Base-by-base conservation (phyloP, 2,888 invertebrate genomes). In the Nasonovia ribisnigri region DNA sequence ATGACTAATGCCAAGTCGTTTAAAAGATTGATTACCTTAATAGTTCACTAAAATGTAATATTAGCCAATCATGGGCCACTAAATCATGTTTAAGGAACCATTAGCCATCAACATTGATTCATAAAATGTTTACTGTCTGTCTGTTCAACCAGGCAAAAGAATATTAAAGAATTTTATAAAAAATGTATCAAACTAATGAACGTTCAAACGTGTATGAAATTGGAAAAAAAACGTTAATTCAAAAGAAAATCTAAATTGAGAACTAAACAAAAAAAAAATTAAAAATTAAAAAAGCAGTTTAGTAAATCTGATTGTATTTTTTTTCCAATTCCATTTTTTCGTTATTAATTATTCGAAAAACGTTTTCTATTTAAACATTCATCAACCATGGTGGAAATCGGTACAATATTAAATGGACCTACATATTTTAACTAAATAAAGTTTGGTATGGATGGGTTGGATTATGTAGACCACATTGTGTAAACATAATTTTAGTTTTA, bases 261-360 rank as follows among this genome's bases (percentile, higher is more conserved):
- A 77, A 77, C n/a, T 77, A 36, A 77, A 36, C n/a, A 77, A 67
- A 77, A 77, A 77, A 57, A 24, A 57, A 67, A 60, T 60, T 60
- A 60, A 60, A 60, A 29, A 60, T 29, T 13, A 67, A 77, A 67
- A 67, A 67, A 67, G 2, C 16, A 77, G 16, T 77, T 36, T 36
- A 16, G 67, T 77, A 36, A 36, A 77, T 36, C 6, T 6, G 36
- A 77, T 67, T 77, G 67, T 77, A 36, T 77, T 77, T 77, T 77
- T 67, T 67, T 67, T 77, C 20, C 36, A 77, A 77, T 77, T 77
- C 20, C 67, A 77, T 77, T 77, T 77, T n/a, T 16, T n/a, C 2
- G 36, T 77, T 77, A 77, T 77, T 77, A 77, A 77, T 77, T 77
- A 77, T 77, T 77, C 67, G 67, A 77, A 36, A 77, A 77, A 77